Evolutionary conservation across 1,140 invertebrate species (phyloP), one percentile per base, ranked within the genome.

Genomic region (Penaeus chinensis): DNA sequence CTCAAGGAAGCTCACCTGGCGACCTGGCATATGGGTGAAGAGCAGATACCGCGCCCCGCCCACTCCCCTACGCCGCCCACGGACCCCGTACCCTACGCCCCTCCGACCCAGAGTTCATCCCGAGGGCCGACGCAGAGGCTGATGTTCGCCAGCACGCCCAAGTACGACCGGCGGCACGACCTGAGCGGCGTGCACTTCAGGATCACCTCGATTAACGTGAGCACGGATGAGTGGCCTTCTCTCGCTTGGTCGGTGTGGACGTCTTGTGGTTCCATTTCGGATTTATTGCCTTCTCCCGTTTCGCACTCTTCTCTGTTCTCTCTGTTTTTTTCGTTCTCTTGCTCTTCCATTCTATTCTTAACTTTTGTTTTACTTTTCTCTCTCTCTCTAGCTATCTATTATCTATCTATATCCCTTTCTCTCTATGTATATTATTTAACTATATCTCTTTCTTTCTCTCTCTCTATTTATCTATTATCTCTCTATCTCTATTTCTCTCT

Each of bases 191-290:
- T 89, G 22, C 89, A 89, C 65, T 89, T 89, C 76, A 69, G 87
- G 32, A 66, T 87, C 76, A 89, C 89, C 22, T 87, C 82, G 60
- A 84, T 89, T 47, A 89, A 84, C 22, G 89, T 89, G 63, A 87
- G 89, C 60, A 32, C 32, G 32, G 2, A 32, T 32, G 32, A 32
- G 32, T 32, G 32, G 2, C 32, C 32, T 32, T 18, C 16, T 5
- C 27, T 18, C 1, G 5, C 32, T 0, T 7, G 47, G 47, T 47
- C 47, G 47, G 47, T 13, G 32, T 32, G 32, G 32, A 32, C 32
- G 32, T 42, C 7, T 42, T 42, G 37, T 4, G 37, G 37, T 5
- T 42, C 37, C 7, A 42, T 32, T 32, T 32, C 32, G 32, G 37
- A 42, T 0, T 8, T 0, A 3, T 8, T 8, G 37, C 37, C 37